Conservation (phyloP, 2,797 vertebrate genomes). For the Sebastiscus albofasciatus region DNA sequence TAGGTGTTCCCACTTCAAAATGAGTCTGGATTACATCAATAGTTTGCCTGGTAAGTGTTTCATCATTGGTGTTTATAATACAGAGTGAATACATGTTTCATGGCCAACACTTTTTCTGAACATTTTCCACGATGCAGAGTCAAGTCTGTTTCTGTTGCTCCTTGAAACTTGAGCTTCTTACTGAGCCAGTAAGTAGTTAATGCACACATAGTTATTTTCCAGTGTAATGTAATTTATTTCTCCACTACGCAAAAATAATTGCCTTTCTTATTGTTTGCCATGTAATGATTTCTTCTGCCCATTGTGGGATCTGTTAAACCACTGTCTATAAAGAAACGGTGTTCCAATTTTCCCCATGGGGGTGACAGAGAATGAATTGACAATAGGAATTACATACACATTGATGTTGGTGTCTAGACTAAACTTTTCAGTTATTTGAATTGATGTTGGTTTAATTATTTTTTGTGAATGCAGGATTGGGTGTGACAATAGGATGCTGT, state of each 20-base stretch:
- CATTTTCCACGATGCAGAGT: background rate
- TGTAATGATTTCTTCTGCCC: conserved; percentile 42
- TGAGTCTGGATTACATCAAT: background rate
- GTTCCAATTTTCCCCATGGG: background rate
- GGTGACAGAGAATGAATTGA: conserved; percentile 9
- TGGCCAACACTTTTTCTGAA: background rate
- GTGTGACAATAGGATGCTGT: background rate
- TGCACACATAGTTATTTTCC: conserved; percentile 17
- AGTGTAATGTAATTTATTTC: conserved; percentile 27
- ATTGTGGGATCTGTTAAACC: conserved; percentile 35
- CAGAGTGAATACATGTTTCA: background rate
- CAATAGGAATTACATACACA: conserved; percentile 7
- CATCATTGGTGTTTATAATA: background rate
- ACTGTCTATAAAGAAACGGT: background rate
- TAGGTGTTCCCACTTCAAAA: background rate
- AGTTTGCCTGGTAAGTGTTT: background rate
- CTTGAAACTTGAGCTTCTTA: background rate
- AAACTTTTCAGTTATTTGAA: conserved; percentile 19
- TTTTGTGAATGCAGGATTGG: background rate
- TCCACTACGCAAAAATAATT: conserved; percentile 30
- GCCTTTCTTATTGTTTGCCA: conserved; percentile 47
- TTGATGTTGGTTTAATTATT: background rate
- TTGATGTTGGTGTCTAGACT: conserved; percentile 1
- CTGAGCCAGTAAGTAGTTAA: conserved; percentile 5
- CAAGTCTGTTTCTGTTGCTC: background rate